Base-by-base conservation (phyloP, 1,140 invertebrate species). In the Trichoplusia ni region DNA sequence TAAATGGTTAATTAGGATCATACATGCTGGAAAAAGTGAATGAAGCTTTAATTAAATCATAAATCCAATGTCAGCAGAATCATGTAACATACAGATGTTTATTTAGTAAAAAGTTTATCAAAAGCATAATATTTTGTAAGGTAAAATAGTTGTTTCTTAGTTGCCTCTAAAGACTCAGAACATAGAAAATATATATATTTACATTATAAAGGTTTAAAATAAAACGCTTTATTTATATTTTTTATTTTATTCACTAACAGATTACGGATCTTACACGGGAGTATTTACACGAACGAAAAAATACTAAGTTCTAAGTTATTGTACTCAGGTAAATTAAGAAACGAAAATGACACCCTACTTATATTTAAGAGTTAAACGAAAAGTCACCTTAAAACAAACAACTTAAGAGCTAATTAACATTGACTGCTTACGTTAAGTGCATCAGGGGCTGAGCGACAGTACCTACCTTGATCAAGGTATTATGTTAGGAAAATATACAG, bases 241-340 rank as follows among this genome's bases (percentile, higher is more conserved):
- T 59, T 63, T 51, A 59, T 60, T 69, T 60, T 38, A 63, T 51
- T 53, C 51, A 53, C 60, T 64, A 68, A 68, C 33, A 64, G 46
- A 54, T 64, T 54, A 37, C 47, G 61, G 37, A 63, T 49, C 59
- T 58, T 62, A 67, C 49, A 64, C 18, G 27, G 33, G 71, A 75
- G 63, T 88, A 86, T 86, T 75, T 87, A 87, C 81, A 85, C 37
- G 54, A 64, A 67, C 61, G 53, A 42, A 81, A n/a, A 71, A 64
- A 72, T 66, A 68, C 68, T 76, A 77, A 73, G 42, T 58, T 75
- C 72, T 72, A 66, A 62, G 67, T 76, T 76, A 80, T 82, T 82
- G 77, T 84, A 84, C 75, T 85, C 79, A 81, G 73, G 75, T 76
- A 76, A 79, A 80, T 58, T 67, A 73, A 75, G 67, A 75, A 67